phyloP scores from a whole-genome alignment of 2,797 vertebrate genomes.

The Diplodus puntazzo region DNA sequence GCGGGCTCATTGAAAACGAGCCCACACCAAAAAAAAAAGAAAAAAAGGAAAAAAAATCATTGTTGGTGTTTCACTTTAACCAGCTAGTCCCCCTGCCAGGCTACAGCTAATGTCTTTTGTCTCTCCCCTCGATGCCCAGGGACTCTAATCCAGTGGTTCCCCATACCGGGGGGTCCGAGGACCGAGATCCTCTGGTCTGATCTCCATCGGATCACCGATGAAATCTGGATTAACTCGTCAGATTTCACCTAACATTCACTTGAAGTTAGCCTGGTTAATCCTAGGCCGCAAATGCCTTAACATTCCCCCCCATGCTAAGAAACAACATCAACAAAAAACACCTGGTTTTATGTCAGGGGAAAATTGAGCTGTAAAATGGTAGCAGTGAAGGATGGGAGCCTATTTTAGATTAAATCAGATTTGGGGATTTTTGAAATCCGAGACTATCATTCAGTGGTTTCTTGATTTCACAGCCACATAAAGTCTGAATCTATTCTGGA shows the following conservation, averaged over 20 bases:
- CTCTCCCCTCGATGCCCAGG: slow-evolving; percentile 27
- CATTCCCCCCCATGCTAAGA: not conserved
- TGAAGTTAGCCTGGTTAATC: slow-evolving; percentile 11
- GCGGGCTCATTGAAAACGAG: slow-evolving; percentile 37
- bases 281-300: too few species aligned
- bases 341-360: not conserved
- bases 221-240: slow-evolving; percentile 43
- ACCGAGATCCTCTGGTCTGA: slow-evolving; percentile 27
- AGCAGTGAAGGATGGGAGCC: not conserved
- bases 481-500: not conserved
- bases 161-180: slow-evolving; percentile 13
- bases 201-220: slow-evolving; percentile 14
- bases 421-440: not conserved
- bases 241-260: slow-evolving; percentile 25
- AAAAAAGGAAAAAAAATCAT: slow-evolving; percentile 1
- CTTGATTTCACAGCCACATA: not conserved
- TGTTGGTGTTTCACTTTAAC: slow-evolving; percentile 32
- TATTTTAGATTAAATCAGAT: not conserved
- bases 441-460: too few species aligned
- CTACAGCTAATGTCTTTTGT: slow-evolving; percentile 60
- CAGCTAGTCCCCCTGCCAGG: slow-evolving; percentile 27
- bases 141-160: slow-evolving; percentile 36
- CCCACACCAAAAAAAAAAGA: not conserved
- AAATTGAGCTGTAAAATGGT: not conserved
- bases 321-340: not conserved